These are phyloP conservation scores for Ferrisia virgata DNA, from an alignment of 2,888 invertebrate genomes.

Conservation along the genomic window DNA sequence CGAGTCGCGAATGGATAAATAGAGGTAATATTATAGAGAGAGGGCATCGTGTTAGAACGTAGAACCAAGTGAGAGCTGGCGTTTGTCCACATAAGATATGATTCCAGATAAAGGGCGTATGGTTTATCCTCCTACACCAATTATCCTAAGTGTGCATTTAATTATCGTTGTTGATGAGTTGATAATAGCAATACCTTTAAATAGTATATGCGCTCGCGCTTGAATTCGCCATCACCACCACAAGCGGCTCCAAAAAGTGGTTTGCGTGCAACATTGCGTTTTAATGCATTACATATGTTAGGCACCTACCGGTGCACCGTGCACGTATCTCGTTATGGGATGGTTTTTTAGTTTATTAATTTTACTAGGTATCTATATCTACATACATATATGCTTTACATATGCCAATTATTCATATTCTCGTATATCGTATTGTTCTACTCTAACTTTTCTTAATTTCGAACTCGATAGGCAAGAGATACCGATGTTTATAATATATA, in stretches of 20 bases:
- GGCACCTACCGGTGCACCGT: too few relatives aligned
- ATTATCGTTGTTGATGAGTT: slow-evolving; percentile 16
- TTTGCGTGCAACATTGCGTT: background rate
- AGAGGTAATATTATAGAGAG: background rate
- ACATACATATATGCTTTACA: background rate
- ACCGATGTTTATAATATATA: too few relatives aligned
- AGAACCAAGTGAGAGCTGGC: slow-evolving; percentile 11
- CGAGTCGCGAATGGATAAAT: slow-evolving; percentile 10
- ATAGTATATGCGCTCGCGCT: background rate
- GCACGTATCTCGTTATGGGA: background rate
- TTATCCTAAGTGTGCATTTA: slow-evolving; percentile 34
- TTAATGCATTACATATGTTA: background rate
- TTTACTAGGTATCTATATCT: too few relatives aligned
- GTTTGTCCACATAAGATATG: slow-evolving; percentile 34
- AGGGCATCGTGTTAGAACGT: background rate
- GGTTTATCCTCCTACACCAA: slow-evolving; percentile 8
- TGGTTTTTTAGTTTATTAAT: background rate
- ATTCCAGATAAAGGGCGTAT: slow-evolving; percentile 17
- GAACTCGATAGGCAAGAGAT: background rate
- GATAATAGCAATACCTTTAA: slow-evolving; percentile 20
- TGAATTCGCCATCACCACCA: background rate
- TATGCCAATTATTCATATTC: background rate
- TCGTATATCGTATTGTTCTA: background rate
- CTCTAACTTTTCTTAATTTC: background rate
- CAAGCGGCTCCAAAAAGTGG: background rate